A percentile compares a stretch with the other conserved stretches of the same genome.
Conservation (phyloP, 2,888 invertebrate genomes). For the Macaria liturata region DNA sequence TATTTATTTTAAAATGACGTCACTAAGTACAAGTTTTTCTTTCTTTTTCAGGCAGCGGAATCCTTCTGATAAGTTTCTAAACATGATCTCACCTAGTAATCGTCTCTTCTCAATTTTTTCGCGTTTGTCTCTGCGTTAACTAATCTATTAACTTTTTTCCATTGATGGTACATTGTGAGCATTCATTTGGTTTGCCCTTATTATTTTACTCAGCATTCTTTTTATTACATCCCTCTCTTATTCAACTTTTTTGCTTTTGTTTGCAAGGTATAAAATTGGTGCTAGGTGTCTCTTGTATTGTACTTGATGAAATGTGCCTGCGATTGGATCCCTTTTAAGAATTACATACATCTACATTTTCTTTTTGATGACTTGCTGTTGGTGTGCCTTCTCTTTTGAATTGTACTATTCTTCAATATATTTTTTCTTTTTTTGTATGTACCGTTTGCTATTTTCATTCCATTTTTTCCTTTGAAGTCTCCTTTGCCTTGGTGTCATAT, state of each 20-base stretch:
- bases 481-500: constrained; percentile 6
- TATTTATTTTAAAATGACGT: neutral
- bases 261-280: neutral
- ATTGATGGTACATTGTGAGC: neutral
- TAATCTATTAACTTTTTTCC: neutral
- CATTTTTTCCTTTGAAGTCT: constrained; percentile 11
- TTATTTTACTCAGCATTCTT: neutral
- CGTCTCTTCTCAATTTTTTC: neutral
- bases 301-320: neutral
- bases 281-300: neutral
- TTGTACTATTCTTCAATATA: neutral
- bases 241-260: neutral
- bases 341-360: neutral
- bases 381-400: neutral
- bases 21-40: neutral
- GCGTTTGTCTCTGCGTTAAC: neutral
- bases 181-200: neutral
- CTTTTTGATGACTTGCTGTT: neutral
- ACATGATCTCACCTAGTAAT: neutral
- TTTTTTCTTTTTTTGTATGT: constrained; percentile 5
- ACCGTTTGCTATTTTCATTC: constrained; percentile 7
- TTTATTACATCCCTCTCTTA: neutral
- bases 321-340: neutral
- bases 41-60: neutral
- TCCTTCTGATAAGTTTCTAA: neutral